phyloP scores from a whole-genome alignment of 2,113 vertebrate genomes.

The Colossoma macropomum region DNA sequence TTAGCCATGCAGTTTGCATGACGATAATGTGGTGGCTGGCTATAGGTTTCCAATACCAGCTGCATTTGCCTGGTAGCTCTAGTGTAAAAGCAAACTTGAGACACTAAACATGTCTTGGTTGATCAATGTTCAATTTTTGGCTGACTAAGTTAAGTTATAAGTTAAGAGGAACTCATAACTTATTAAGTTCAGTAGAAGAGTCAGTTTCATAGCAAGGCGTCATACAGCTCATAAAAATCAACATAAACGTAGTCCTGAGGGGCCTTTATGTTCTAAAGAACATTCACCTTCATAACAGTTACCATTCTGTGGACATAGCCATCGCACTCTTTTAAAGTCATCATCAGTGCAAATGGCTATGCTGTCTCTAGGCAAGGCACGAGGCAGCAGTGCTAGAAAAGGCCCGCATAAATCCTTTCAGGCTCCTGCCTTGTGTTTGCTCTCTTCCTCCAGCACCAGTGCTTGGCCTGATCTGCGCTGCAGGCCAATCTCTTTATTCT shows the following conservation, averaged over 20 bases:
- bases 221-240: not conserved
- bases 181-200: too few relatives aligned
- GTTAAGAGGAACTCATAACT: too few relatives aligned
- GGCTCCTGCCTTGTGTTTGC: constrained; percentile 31
- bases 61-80: too few relatives aligned
- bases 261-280: not conserved
- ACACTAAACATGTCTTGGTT: too few relatives aligned
- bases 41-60: too few relatives aligned
- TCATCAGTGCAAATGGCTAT: constrained; percentile 15
- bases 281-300: not conserved
- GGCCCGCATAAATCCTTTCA: constrained; percentile 26
- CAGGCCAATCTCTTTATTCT: constrained; percentile 52
- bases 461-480: constrained; percentile 10
- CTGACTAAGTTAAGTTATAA: too few relatives aligned
- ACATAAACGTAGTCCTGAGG: not conserved
- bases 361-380: not conserved
- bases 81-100: too few relatives aligned
- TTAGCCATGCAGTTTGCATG: too few relatives aligned
- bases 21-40: too few relatives aligned
- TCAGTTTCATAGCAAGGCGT: not conserved
- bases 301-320: not conserved
- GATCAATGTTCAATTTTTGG: too few relatives aligned
- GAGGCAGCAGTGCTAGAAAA: constrained; percentile 8
- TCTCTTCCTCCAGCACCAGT: constrained; percentile 13
- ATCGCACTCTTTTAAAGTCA: constrained; percentile 9